These are phyloP conservation scores for Melanotaenia pygmaea DNA, from an alignment of 2,797 vertebrate species.

Conservation along the genomic window DNA sequence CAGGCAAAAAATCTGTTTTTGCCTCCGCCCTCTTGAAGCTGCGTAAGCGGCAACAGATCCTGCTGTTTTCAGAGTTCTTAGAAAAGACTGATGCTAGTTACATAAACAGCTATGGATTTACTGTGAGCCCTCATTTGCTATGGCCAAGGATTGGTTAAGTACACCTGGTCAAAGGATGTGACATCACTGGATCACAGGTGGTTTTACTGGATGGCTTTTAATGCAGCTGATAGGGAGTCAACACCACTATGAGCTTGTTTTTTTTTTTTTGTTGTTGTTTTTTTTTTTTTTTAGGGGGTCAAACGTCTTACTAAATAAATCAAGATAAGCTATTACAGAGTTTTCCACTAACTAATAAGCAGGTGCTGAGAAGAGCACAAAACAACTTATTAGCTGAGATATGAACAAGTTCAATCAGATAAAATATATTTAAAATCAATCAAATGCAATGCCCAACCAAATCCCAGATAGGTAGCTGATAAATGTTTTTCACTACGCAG, in stretches of 20 bases:
- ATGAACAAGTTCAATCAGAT: neutral
- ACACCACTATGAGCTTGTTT: neutral
- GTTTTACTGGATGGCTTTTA: neutral
- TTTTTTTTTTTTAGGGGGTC: neutral
- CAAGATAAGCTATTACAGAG: neutral
- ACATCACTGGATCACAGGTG: conserved; percentile 22
- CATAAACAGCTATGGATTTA: conserved; percentile 57
- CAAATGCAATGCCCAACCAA: neutral
- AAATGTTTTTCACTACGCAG: conserved; percentile 7
- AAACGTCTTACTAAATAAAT: neutral
- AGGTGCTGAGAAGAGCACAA: neutral
- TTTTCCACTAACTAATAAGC: neutral
- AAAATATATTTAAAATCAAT: neutral
- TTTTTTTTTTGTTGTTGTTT: too few relatives aligned
- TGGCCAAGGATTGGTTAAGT: conserved; percentile 14
- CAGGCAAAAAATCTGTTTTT: conserved; percentile 21
- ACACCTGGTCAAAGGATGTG: conserved; percentile 21
- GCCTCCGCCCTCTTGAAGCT: conserved; percentile 26
- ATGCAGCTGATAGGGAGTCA: neutral
- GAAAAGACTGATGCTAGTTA: conserved; percentile 43
- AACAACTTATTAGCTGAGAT: neutral
- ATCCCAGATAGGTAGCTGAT: neutral
- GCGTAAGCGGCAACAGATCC: conserved; percentile 27
- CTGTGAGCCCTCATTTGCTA: conserved; percentile 7
- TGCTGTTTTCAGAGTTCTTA: conserved; percentile 40